These are phyloP conservation scores for Ispidina lecontei DNA, from an alignment of 2,797 vertebrate genomes.

Conservation along the genomic window DNA sequence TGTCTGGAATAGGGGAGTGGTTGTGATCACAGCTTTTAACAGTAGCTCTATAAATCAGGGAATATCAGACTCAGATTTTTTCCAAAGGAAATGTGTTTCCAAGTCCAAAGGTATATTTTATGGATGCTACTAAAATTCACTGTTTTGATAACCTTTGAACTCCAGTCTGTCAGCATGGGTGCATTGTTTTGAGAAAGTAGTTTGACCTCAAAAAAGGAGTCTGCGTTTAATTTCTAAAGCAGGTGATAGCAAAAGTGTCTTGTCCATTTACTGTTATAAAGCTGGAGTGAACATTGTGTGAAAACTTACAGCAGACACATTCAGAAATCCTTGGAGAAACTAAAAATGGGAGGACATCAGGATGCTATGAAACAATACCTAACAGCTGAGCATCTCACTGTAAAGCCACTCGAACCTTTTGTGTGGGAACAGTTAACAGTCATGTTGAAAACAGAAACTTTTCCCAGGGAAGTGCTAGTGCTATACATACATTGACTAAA, in stretches of 20 bases:
- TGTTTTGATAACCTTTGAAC: not conserved
- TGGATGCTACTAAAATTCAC: not conserved
- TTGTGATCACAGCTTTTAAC: not conserved
- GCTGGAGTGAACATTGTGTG: not conserved
- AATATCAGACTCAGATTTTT: fast-evolving
- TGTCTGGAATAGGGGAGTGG: not conserved
- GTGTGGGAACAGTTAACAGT: not conserved
- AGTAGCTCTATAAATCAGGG: not conserved
- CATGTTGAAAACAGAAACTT: not conserved
- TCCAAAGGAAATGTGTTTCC: not conserved
- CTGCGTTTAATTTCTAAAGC: not conserved
- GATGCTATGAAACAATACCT: not conserved
- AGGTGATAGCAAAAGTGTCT: not conserved
- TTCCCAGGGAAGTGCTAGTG: not conserved
- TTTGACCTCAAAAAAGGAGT: not conserved
- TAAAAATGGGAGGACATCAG: not conserved
- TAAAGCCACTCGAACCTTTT: not conserved
- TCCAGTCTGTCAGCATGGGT: not conserved
- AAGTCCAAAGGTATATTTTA: not conserved
- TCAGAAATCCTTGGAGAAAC: not conserved
- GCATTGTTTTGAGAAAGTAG: not conserved
- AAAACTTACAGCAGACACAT: not conserved
- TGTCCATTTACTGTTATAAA: not conserved
- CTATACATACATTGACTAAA: not conserved
- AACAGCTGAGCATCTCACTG: not conserved